These are phyloP conservation scores for Nerophis ophidion DNA, from an alignment of 2,113 vertebrate genomes.

Conservation along the genomic window DNA sequence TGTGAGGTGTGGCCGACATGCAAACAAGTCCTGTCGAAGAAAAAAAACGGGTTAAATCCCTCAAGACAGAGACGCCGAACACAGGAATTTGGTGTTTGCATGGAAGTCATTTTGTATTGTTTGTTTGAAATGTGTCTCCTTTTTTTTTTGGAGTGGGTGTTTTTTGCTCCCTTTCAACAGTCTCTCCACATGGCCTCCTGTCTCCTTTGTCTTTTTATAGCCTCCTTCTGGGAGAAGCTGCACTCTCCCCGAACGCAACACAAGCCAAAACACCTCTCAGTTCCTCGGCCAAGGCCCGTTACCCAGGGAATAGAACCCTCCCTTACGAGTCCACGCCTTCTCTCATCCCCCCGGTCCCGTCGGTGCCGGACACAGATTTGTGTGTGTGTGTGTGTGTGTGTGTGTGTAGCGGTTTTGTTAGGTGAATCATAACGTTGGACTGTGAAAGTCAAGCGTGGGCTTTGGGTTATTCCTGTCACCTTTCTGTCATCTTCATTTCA, in stretches of 20 bases:
- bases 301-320: slow-evolving; percentile 67
- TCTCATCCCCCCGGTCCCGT: slow-evolving; percentile 44
- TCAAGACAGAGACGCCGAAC: background rate
- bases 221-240: slow-evolving; percentile 68
- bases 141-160: slow-evolving; percentile 69
- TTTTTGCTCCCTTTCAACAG: slow-evolving; percentile 71
- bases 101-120: slow-evolving; percentile 27
- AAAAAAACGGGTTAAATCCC: background rate
- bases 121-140: slow-evolving; percentile 32
- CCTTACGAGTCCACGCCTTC: slow-evolving; percentile 67
- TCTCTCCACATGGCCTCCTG: slow-evolving; percentile 73
- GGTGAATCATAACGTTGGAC: slow-evolving; percentile 47
- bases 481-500: slow-evolving; percentile 35
- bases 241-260: slow-evolving; percentile 67
- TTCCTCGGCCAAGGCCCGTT: slow-evolving; percentile 69
- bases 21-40: background rate
- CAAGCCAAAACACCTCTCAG: slow-evolving; percentile 74
- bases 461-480: slow-evolving; percentile 38
- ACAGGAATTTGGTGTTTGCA: background rate
- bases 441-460: slow-evolving; percentile 25
- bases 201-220: slow-evolving; percentile 79
- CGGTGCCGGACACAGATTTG: slow-evolving; percentile 54
- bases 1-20: background rate
- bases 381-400: background rate
- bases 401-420: slow-evolving; percentile 28